phyloP scores from a whole-genome alignment of 2,888 invertebrate species.

The Cyclophora punctaria region DNA sequence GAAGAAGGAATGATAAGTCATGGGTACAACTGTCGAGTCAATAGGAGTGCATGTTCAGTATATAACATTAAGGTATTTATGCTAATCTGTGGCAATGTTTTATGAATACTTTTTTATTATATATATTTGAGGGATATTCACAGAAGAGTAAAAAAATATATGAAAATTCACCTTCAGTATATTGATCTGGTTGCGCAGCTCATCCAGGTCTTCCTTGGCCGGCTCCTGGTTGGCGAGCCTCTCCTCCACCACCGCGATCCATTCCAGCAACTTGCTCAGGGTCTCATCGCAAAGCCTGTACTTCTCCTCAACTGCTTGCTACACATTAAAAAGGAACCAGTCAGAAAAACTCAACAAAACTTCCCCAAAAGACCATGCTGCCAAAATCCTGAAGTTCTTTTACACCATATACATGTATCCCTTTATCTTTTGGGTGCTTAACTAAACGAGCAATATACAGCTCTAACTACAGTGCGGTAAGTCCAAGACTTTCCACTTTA shows the following conservation, averaged over 20 bases:
- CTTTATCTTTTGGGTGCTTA: slow-evolving; percentile 12
- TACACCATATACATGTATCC: slow-evolving; percentile 7
- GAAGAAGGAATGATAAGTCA: background rate
- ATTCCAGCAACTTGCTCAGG: slow-evolving; percentile 87
- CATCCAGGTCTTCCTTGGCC: slow-evolving; percentile 89
- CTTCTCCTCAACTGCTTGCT: slow-evolving; percentile 97
- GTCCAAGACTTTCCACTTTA: slow-evolving; percentile 7
- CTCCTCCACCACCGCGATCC: slow-evolving; percentile 90
- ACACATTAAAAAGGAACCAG: slow-evolving; percentile 24
- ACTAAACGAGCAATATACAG: slow-evolving; percentile 33
- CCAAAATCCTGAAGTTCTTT: background rate
- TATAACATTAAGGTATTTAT: no score
- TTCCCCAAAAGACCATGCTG: no score
- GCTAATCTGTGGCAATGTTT: no score
- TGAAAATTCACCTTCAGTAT: slow-evolving; percentile 80
- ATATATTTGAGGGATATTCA: no score
- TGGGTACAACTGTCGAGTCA: no score
- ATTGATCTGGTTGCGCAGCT: slow-evolving; percentile 91
- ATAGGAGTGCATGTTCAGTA: no score
- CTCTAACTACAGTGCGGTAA: slow-evolving; percentile 19
- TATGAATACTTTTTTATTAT: no score
- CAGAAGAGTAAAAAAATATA: background rate
- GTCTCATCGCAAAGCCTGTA: slow-evolving; percentile 93
- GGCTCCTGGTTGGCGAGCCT: slow-evolving; percentile 89
- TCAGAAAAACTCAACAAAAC: no score